Base-by-base conservation (phyloP, 2,797 vertebrate genomes). In the Neosilurus mollespiculum region DNA sequence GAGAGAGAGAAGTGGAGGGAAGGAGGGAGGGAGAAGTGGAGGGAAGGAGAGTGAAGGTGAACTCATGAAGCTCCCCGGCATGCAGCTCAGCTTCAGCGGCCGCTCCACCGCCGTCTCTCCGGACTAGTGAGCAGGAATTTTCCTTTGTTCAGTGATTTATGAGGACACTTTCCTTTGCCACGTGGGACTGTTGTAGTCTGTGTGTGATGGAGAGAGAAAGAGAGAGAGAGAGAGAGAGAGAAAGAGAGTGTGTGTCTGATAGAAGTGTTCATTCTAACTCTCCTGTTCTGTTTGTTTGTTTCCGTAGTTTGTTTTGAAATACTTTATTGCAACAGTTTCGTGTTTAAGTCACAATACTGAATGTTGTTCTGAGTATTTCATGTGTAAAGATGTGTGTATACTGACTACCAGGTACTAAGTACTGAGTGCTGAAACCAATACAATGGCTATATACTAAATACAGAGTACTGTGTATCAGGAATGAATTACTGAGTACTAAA, bases 1-100 rank as follows among this genome's bases (percentile, higher is more conserved):
- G 54, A n/a, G 61, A 83, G 84, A 6, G 61, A 81, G 70, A 53
- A 54, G 76, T 81, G 30, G 34, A 81, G 56, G 22, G 70, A 62
- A 62, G 30, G 26, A 65, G 61, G 24, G 54, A 72, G 54, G 69
- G 26, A 81, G 37, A 22, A 80, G 83, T 80, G n/a, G 73, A 81
- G n/a, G 66, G 62, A 49, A 81, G 26, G 64, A n/a, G 53, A 76
- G 85, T 37, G 81, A 83, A 85, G 80, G 53, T 76, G 82, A 82
- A 71, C 87, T 75, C 83, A 89, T 90, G 89, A 88, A 88, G 87
- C 85, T 89, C 81, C 87, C 85, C 18, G 69, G 83, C 54, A 86
- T 81, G 20, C 87, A 86, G 80, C 67, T 81, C 66, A 85, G 78
- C 82, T 88, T 85, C 81, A 87, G 79, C 59, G 73, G 89, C 83